Base-by-base conservation (phyloP, 2,797 vertebrate species). In the Molossus alvarezi region DNA sequence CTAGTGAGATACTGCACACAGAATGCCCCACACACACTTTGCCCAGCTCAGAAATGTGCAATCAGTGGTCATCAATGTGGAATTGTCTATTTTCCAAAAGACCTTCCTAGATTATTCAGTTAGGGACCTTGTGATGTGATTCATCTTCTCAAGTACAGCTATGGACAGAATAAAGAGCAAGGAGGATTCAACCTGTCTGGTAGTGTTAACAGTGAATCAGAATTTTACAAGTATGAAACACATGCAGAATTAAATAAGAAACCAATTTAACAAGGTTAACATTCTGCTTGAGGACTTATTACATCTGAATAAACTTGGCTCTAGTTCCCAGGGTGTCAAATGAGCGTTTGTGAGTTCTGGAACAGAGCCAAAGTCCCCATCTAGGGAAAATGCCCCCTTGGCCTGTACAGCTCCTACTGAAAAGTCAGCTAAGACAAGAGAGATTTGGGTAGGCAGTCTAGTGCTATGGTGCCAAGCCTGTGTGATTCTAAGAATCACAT, bases 271-370 rank as follows among this genome's bases (percentile, higher is more conserved):
- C 6, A 23, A 94, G 53, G 77, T 84, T 90, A 51, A 92, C 92
- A 93, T 69, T 87, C 89, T 83, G 48, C 45, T 86, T 29, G 29
- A 0, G 9, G 62, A 37, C 64, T 84, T 88, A 58, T 76, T 82
- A n/a, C 23, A 83, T 83, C 37, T 69, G 64, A 88, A 91, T 79
- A 55, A 94, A 91, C 69, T 69, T 91, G 87, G 60, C 58, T 76
- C 75, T 87, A 69, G 14, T 71, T 91, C 75, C 75, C 53, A 91
- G 41, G 33, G 9, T 79, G 27, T 84, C 81, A 90, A 94, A 76
- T 58, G 10, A 75, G 57, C 33, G 27, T 79, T 72, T 60, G 9
- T 83, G 80, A 95, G 55, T 85, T 79, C 64, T 48, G 48, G 65
- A 87, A 94, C 21, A 53, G 27, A 86, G 48, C 27, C 45, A 23